Evolutionary conservation across 2,888 invertebrate species (phyloP), one percentile per base, ranked within the genome.

Genomic region (Craniophora ligustri): DNA sequence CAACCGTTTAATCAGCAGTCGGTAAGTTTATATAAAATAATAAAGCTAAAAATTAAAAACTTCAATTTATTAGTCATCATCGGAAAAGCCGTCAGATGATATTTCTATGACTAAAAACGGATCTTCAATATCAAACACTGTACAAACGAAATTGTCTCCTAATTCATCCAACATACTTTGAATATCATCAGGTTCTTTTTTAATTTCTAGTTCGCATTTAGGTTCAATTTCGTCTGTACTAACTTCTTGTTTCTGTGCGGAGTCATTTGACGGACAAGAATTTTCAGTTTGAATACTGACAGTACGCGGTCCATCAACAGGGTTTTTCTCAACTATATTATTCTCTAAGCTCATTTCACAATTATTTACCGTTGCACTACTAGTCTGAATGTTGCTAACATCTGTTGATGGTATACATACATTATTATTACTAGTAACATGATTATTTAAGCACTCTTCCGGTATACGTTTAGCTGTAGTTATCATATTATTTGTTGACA

Each of bases 101-200:
- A 91, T 87, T 31, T 91, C 88, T 26, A 90, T 78, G 3, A 84
- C 72, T 35, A 89, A 54, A 11, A 84, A 84, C 0, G 89, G 87
- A 50, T 88, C 87, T 69, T 85, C 81, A 13, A 89, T 76, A 53
- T 84, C 82, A 28, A 85, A 65, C 23, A 87, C 65, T 4, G 79
- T 71, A 3, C 76, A 58, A 28, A 77, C 78, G 55, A 66, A 85
- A n/a, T 73, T 54, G 45, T 79, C 71, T 0, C 87, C 87, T 8
- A 88, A 62, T 2, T 76, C 70, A 13, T 79, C 66, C n/a, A 89
- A 68, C 32, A 77, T 50, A 18, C 19, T 42, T 32, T 67, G 65
- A 44, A 72, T 48, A 36, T 70, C 64, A 15, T 51, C 8, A 13
- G 65, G 64, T 31, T 75, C 46, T 19, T 2, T 56, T 15, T 38